Conservation (phyloP, 2,888 invertebrate species). For the Protophormia terraenovae region DNA sequence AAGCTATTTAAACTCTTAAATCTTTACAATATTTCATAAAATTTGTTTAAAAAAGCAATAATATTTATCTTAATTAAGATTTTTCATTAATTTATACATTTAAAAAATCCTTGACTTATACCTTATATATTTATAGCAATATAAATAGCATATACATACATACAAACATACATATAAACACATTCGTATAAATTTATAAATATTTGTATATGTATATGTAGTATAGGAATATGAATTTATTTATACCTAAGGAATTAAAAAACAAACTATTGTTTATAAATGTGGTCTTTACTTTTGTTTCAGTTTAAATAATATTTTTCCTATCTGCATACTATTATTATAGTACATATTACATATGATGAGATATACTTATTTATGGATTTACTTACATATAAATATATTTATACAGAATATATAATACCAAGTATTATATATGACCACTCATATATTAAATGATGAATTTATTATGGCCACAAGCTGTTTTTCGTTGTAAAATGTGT, state of each 20-base stretch:
- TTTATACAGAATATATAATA: not conserved
- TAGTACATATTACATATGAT: not conserved
- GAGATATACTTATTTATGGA: not conserved
- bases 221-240: not conserved
- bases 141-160: not conserved
- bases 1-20: not conserved
- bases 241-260: conserved; percentile 8
- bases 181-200: no score
- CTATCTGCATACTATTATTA: not conserved
- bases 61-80: not conserved
- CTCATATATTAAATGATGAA: conserved; percentile 47
- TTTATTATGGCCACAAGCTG: conserved; percentile 56
- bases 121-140: not conserved
- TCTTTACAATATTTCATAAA: not conserved
- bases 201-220: not conserved
- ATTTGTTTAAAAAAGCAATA: not conserved
- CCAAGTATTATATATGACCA: not conserved
- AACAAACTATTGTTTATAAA: conserved; percentile 2
- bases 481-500: conserved; percentile 33
- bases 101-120: not conserved
- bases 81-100: not conserved
- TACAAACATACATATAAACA: not conserved
- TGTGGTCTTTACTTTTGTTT: not conserved
- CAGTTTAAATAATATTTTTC: not conserved
- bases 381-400: not conserved